phyloP scores from a whole-genome alignment of 2,888 invertebrate species.

The Stenolophus ochropezus region DNA sequence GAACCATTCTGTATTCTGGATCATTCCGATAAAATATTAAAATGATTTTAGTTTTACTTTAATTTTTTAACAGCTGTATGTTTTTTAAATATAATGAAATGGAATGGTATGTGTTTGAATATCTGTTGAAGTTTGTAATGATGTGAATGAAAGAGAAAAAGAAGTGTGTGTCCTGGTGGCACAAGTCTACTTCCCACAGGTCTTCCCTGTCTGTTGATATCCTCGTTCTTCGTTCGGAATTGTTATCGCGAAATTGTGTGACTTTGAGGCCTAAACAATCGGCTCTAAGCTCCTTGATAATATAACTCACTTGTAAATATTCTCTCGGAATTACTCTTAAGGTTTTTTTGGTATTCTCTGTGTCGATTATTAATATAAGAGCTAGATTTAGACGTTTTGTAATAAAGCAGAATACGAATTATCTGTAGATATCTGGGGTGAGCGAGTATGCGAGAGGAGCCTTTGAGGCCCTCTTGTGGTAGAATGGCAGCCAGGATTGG shows the following conservation, averaged over 20 bases:
- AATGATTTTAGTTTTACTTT: no score
- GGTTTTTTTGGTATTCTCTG: slow-evolving; percentile 58
- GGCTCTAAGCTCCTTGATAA: slow-evolving; percentile 56
- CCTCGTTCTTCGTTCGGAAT: slow-evolving; percentile 57
- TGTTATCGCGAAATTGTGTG: slow-evolving; percentile 55
- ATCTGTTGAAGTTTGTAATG: no score
- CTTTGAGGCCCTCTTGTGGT: background rate
- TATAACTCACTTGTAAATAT: slow-evolving; percentile 63
- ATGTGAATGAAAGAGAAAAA: no score
- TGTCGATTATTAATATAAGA: slow-evolving; percentile 60
- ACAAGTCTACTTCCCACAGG: slow-evolving; percentile 5
- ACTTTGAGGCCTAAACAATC: slow-evolving; percentile 56
- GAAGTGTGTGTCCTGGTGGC: background rate
- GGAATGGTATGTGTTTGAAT: no score
- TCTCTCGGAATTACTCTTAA: slow-evolving; percentile 63
- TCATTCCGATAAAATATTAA: no score
- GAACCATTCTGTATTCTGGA: no score
- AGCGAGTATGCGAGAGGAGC: slow-evolving; percentile 28
- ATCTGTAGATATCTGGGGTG: slow-evolving; percentile 58
- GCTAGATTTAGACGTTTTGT: slow-evolving; percentile 57
- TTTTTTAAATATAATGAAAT: no score
- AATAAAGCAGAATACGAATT: slow-evolving; percentile 59
- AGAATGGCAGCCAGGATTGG: slow-evolving; percentile 59
- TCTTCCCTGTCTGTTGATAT: slow-evolving; percentile 49
- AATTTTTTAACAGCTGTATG: no score